These are phyloP conservation scores for Eira barbara DNA, from an alignment of 2,113 vertebrate genomes.

Conservation along the genomic window DNA sequence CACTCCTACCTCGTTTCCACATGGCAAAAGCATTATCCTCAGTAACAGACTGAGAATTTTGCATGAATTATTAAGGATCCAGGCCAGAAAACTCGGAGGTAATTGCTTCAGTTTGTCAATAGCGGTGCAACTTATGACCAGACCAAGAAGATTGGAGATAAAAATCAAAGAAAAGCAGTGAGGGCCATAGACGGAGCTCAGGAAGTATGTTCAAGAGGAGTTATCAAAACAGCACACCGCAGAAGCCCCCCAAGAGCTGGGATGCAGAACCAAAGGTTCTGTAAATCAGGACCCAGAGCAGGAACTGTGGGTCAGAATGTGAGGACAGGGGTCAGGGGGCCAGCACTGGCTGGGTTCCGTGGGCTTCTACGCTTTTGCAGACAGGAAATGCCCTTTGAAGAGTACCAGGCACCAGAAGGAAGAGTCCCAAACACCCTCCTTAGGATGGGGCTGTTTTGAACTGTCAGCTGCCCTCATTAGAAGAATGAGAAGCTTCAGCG, in stretches of 20 bases:
- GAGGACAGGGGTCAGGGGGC: not conserved
- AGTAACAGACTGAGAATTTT: not conserved
- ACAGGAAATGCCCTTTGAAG: not conserved
- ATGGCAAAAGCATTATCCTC: not conserved
- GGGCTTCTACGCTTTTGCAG: not conserved
- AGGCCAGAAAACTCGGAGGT: not conserved
- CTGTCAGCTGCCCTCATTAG: not conserved
- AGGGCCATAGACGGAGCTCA: not conserved
- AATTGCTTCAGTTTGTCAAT: constrained; percentile 22
- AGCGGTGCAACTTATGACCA: not conserved
- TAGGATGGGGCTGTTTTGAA: not conserved
- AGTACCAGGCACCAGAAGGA: not conserved
- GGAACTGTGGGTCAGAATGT: not conserved
- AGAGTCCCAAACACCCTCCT: not conserved
- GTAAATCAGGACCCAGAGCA: not conserved
- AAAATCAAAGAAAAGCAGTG: not conserved
- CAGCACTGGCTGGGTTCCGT: accelerated
- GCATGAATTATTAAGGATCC: constrained; percentile 34
- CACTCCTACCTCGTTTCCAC: not conserved
- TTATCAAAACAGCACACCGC: accelerated
- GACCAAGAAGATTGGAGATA: not conserved
- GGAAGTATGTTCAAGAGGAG: no score
- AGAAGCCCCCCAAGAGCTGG: not conserved
- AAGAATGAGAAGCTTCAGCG: not conserved
- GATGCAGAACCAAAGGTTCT: not conserved